Percentiles rank a stretch among this genome's conserved stretches.
Conservation (phyloP, 2,888 invertebrate genomes). For the Ormia ochracea region DNA sequence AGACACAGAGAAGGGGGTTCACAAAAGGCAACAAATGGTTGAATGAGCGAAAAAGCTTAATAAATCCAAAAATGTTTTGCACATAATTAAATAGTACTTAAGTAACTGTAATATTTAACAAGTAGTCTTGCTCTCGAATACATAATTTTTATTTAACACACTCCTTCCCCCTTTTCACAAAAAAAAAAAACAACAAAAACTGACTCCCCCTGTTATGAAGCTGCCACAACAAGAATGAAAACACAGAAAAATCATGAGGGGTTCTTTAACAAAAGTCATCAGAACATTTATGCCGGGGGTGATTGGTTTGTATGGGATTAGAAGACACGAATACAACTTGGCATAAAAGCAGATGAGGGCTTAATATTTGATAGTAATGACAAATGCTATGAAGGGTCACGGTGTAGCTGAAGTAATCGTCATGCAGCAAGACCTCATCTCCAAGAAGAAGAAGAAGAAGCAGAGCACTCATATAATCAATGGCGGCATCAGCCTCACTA, state of each 20-base stretch:
- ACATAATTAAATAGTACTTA: slow-evolving; percentile 62
- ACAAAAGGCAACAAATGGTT: neutral
- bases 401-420: neutral
- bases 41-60: slow-evolving; percentile 24
- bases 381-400: neutral
- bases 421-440: neutral
- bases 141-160: slow-evolving; percentile 49
- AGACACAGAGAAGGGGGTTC: neutral
- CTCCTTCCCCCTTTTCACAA: neutral
- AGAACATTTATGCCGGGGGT: slow-evolving; percentile 41
- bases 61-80: slow-evolving; percentile 55
- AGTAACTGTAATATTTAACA: slow-evolving; percentile 62
- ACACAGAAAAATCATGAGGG: neutral
- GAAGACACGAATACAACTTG: neutral
- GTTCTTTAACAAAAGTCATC: slow-evolving; percentile 12
- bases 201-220: neutral
- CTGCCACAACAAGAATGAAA: neutral
- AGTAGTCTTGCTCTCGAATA: slow-evolving; percentile 37
- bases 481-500: neutral
- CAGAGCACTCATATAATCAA: too few relatives aligned
- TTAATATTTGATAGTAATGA: slow-evolving; percentile 2
- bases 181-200: too few relatives aligned
- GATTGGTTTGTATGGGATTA: slow-evolving; percentile 45
- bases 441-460: too few relatives aligned
- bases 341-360: slow-evolving; percentile 16